phyloP scores from a whole-genome alignment of 2,888 invertebrate genomes.

The Pasiphila rectangulata region DNA sequence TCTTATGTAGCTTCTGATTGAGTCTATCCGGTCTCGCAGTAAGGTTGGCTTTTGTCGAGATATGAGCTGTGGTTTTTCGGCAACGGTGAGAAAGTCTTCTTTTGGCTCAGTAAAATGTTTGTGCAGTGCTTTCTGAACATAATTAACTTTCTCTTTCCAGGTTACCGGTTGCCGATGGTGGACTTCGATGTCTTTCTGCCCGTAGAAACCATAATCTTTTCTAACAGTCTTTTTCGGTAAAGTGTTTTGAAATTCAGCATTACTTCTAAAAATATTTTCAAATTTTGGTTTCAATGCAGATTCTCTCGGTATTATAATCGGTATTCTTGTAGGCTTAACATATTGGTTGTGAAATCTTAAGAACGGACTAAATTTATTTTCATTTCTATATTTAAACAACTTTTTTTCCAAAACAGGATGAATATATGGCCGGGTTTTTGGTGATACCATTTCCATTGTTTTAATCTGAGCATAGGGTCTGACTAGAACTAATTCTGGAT shows the following conservation, averaged over 20 bases:
- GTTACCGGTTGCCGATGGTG: conserved; percentile 34
- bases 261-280: conserved; percentile 30
- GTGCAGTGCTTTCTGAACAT: conserved; percentile 30
- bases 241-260: conserved; percentile 18
- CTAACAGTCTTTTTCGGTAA: conserved; percentile 37
- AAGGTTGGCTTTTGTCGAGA: conserved; percentile 38
- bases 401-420: not conserved
- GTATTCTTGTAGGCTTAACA: conserved; percentile 13
- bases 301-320: conserved; percentile 29
- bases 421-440: conserved; percentile 19
- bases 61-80: conserved; percentile 36
- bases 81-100: conserved; percentile 15
- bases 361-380: too few relatives aligned
- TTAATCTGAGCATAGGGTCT: conserved; percentile 44
- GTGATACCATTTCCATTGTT: conserved; percentile 37
- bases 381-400: conserved; percentile 31
- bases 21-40: conserved; percentile 45
- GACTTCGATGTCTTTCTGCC: conserved; percentile 33
- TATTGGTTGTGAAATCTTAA: not conserved
- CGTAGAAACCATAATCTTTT: conserved; percentile 37
- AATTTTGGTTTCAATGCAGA: conserved; percentile 44
- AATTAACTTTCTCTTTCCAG: conserved; percentile 40
- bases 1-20: conserved; percentile 44
- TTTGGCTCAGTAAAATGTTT: conserved; percentile 21
- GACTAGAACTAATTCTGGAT: conserved; percentile 24